Percentiles rank a stretch among this genome's conserved stretches.
These are phyloP conservation scores for Polietes domitor DNA, from an alignment of 2,888 invertebrate genomes.

Conservation along the genomic window DNA sequence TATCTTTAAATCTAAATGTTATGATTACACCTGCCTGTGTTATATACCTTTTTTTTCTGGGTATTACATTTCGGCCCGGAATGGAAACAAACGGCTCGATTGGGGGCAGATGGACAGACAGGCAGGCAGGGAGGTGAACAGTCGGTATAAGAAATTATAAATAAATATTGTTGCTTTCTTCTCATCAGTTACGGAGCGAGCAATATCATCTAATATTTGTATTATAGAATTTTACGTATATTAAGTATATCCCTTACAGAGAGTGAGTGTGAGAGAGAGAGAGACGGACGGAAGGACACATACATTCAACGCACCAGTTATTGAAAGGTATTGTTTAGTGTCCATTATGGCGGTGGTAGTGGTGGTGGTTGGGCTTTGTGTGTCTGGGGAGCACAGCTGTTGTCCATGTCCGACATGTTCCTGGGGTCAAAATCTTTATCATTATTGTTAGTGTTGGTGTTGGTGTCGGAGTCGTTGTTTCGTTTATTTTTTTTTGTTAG, in stretches of 20 bases:
- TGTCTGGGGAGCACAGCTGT: conserved; percentile 10
- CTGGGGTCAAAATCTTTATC: conserved; percentile 20
- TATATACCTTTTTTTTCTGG: conserved; percentile 4
- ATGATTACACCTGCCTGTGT: conserved; percentile 44
- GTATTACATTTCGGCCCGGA: conserved; percentile 1
- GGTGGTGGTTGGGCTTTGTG: not conserved
- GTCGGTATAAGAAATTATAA: too few relatives aligned
- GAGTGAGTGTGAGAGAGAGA: too few relatives aligned
- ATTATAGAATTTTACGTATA: not conserved
- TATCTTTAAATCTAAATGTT: conserved; percentile 50
- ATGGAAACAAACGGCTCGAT: not conserved
- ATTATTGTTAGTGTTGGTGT: not conserved
- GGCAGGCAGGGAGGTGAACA: too few relatives aligned
- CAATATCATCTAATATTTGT: conserved; percentile 9
- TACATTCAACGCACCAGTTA: not conserved
- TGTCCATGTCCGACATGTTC: conserved; percentile 16
- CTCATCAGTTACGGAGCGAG: too few relatives aligned
- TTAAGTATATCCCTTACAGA: not conserved
- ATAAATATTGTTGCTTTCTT: too few relatives aligned
- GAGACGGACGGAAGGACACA: not conserved
- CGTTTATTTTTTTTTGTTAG: not conserved
- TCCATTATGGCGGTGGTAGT: not conserved
- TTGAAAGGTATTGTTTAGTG: conserved; percentile 22
- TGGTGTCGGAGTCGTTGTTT: not conserved
- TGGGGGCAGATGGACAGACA: too few relatives aligned